phyloP scores from a whole-genome alignment of 2,888 invertebrate species.

The Lithophane socia region DNA sequence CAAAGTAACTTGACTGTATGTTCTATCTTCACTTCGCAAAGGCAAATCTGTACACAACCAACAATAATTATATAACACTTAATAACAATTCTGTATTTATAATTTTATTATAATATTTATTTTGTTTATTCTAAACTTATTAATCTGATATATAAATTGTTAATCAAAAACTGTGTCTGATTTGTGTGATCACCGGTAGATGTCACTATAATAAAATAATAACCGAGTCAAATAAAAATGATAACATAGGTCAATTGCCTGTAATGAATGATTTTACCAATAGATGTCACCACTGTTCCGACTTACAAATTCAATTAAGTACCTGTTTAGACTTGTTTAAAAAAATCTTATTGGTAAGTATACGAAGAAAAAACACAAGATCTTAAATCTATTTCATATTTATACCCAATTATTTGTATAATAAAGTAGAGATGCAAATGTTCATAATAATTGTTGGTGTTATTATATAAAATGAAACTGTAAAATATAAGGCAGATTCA shows the following conservation, averaged over 20 bases:
- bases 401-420: constrained; percentile 63
- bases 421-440: constrained; percentile 64
- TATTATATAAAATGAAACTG: constrained; percentile 71
- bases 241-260: not conserved
- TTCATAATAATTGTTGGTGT: constrained; percentile 75
- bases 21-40: not conserved
- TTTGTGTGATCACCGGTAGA: constrained; percentile 28
- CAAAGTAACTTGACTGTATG: not conserved
- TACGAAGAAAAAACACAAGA: constrained; percentile 13
- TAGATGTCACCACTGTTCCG: not conserved
- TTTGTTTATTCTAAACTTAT: not conserved
- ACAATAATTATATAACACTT: not conserved
- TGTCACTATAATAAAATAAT: constrained; percentile 1
- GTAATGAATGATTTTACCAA: not conserved
- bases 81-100: not conserved
- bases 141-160: not conserved
- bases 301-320: not conserved
- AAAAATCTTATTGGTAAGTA: not conserved
- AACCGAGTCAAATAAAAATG: not conserved
- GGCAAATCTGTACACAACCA: not conserved
- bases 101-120: not conserved
- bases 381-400: constrained; percentile 23
- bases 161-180: not conserved
- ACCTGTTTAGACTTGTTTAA: not conserved
- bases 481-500: constrained; percentile 77